Evolutionary conservation across 2,797 vertebrate genomes (phyloP).

Genomic region (Buphagus erythrorhynchus): DNA sequence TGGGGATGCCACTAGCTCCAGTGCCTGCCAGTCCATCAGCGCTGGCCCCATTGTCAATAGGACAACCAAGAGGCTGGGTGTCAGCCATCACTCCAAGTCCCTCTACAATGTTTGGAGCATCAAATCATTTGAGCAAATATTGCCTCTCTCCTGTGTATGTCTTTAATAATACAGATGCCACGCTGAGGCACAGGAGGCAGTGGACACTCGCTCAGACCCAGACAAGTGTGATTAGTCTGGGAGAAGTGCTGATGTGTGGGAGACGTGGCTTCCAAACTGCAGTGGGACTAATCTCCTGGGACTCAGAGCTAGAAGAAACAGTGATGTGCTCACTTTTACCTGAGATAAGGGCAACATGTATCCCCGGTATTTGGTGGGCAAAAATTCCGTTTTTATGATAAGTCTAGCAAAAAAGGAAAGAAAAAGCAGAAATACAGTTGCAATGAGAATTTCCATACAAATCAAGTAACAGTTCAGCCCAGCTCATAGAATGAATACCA

Average conservation of each 20-base stretch:
- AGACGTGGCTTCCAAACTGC: not conserved
- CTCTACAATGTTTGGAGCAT: not conserved
- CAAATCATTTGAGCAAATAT: not conserved
- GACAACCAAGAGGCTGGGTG: not conserved
- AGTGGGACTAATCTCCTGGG: not conserved
- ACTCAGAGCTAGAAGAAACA: not conserved
- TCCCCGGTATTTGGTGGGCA: slow-evolving; percentile 88
- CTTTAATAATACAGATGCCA: not conserved
- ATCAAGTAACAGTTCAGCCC: not conserved
- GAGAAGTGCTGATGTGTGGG: not conserved
- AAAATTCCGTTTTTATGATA: slow-evolving; percentile 93
- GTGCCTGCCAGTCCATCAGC: not conserved
- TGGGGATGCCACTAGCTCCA: not conserved
- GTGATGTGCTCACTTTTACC: slow-evolving; percentile 71
- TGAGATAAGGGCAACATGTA: slow-evolving; percentile 88
- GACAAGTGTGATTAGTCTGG: not conserved
- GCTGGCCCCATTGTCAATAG: not conserved
- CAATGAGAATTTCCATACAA: not conserved
- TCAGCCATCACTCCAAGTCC: not conserved
- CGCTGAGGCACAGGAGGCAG: not conserved
- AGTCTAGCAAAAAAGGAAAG: slow-evolving; percentile 72
- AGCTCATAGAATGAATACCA: not conserved
- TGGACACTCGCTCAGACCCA: fast-evolving
- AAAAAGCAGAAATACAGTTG: not conserved
- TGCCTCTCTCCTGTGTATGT: not conserved